These are phyloP conservation scores for Cylas formicarius DNA, from an alignment of 1,140 invertebrate genomes.

Conservation along the genomic window DNA sequence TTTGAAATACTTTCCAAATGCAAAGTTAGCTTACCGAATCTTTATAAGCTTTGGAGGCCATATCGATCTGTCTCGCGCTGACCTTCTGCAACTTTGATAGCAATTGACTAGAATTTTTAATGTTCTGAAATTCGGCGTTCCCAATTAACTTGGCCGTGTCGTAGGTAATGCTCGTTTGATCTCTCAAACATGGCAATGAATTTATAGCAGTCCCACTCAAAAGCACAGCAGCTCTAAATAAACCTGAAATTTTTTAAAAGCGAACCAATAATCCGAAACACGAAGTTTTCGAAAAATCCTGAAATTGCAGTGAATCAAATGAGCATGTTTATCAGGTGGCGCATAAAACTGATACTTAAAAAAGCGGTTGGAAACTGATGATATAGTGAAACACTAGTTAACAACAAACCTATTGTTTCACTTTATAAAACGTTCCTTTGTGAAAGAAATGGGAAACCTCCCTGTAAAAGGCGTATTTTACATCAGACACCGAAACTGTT, in stretches of 20 bases:
- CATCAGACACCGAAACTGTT: background rate
- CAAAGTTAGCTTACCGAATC: conserved; percentile 2
- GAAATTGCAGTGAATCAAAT: too few species aligned
- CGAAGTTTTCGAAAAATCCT: too few species aligned
- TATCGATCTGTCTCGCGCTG: conserved; percentile 2
- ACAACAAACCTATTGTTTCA: too few species aligned
- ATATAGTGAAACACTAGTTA: too few species aligned
- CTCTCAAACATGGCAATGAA: conserved; percentile 16
- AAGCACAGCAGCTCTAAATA: conserved; percentile 13
- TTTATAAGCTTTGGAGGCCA: conserved; percentile 3
- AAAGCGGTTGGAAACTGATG: background rate
- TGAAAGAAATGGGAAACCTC: background rate
- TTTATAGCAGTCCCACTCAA: conserved; percentile 12
- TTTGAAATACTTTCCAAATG: background rate
- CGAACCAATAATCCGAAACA: too few species aligned
- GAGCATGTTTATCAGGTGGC: too few species aligned
- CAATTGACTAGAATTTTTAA: background rate
- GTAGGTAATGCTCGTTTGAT: conserved; percentile 20
- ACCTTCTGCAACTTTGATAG: conserved; percentile 5
- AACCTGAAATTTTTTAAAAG: conserved; percentile 11
- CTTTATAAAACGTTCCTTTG: too few species aligned
- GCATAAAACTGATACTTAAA: too few species aligned
- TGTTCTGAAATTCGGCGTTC: too few species aligned
- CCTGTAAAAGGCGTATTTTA: background rate
- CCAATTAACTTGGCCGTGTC: conserved; percentile 19